These are phyloP conservation scores for Falco peregrinus DNA, from an alignment of 2,797 vertebrate species.

Conservation along the genomic window DNA sequence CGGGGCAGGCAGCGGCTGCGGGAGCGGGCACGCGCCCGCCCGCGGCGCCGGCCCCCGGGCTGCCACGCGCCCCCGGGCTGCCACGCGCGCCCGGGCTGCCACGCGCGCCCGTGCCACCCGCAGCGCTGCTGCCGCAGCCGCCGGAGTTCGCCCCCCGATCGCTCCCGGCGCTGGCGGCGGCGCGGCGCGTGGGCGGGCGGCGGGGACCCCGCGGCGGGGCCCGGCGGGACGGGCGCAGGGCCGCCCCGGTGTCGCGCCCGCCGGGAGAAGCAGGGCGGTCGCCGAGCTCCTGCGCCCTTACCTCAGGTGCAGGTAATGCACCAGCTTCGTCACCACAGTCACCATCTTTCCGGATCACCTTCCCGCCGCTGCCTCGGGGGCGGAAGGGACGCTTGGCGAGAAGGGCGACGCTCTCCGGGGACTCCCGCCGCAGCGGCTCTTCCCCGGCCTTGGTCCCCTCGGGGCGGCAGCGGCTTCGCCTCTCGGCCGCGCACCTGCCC, in stretches of 20 bases:
- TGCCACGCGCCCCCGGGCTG: too few species aligned
- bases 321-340: slow-evolving; percentile 73
- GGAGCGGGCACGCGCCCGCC: background rate
- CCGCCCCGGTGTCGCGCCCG: too few species aligned
- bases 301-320: slow-evolving; percentile 76
- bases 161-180: background rate
- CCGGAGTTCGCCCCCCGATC: background rate
- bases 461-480: background rate
- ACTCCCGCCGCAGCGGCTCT: background rate
- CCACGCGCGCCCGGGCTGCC: accelerated
- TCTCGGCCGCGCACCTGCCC: background rate
- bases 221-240: background rate
- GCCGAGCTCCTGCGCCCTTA: slow-evolving; percentile 59
- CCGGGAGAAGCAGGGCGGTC: background rate
- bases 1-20: accelerated
- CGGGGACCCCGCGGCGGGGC: background rate
- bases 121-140: background rate
- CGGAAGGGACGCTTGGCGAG: background rate
- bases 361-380: background rate
- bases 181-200: background rate
- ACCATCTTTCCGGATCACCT: slow-evolving; percentile 62
- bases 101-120: background rate
- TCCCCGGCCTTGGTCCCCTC: background rate
- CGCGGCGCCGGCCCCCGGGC: too few species aligned
- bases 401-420: background rate